Percentiles rank a stretch among this genome's conserved stretches.
Conservation (phyloP, 2,888 invertebrate genomes). For the Drosophila atripex region DNA sequence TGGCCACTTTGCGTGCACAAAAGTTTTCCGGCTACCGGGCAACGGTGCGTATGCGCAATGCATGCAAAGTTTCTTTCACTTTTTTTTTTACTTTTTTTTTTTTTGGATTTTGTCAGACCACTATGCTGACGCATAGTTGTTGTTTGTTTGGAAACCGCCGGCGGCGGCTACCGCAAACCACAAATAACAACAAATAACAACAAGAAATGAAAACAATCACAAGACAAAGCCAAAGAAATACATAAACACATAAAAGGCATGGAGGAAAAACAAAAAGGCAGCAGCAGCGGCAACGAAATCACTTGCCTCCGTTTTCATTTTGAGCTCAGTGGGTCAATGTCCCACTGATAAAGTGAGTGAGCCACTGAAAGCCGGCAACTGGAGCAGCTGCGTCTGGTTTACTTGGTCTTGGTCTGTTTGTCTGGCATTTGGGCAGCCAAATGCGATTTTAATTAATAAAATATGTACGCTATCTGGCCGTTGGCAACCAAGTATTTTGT, state of each 20-base stretch:
- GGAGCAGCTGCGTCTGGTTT: slow-evolving; percentile 60
- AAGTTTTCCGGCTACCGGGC: slow-evolving; percentile 37
- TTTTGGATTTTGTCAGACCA: slow-evolving; percentile 29
- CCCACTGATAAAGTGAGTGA: slow-evolving; percentile 80
- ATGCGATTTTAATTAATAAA: slow-evolving; percentile 78
- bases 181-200: slow-evolving; percentile 46
- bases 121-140: slow-evolving; percentile 41
- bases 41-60: slow-evolving; percentile 73
- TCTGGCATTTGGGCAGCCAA: slow-evolving; percentile 59
- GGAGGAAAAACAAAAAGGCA: slow-evolving; percentile 31
- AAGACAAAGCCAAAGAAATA: slow-evolving; percentile 45
- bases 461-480: slow-evolving; percentile 51
- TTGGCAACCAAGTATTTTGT: slow-evolving; percentile 51
- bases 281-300: slow-evolving; percentile 61
- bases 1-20: slow-evolving; percentile 44
- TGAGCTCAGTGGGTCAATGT: slow-evolving; percentile 83
- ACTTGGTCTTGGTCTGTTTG: slow-evolving; percentile 21
- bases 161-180: slow-evolving; percentile 44
- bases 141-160: slow-evolving; percentile 49
- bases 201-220: slow-evolving; percentile 23
- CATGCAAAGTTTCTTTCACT: slow-evolving; percentile 52
- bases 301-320: slow-evolving; percentile 77
- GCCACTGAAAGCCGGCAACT: slow-evolving; percentile 70
- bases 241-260: slow-evolving; percentile 39
- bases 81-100: slow-evolving; percentile 17